Evolutionary conservation across 2,888 invertebrate genomes (phyloP).

Genomic region (Tyria jacobaeae): DNA sequence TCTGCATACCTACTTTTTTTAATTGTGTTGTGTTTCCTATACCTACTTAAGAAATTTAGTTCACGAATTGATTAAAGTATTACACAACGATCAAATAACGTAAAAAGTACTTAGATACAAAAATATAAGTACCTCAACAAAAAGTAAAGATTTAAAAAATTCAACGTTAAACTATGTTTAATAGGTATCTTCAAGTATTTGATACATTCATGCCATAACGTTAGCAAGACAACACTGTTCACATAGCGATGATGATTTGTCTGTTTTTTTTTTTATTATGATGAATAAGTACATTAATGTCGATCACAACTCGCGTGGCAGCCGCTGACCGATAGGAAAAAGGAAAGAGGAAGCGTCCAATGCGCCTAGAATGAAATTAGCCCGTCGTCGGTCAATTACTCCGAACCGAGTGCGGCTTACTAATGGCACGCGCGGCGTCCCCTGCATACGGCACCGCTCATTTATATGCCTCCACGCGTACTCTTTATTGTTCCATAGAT

Average conservation of each 20-base stretch:
- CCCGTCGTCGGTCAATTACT: slow-evolving; percentile 85
- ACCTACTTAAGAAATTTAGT: too few species aligned
- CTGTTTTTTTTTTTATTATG: slow-evolving; percentile 28
- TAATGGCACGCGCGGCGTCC: slow-evolving; percentile 79
- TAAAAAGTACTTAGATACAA: too few species aligned
- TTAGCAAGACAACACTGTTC: not conserved
- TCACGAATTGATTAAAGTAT: too few species aligned
- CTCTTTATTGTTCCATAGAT: slow-evolving; percentile 86
- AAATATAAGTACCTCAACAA: too few species aligned
- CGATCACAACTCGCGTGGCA: slow-evolving; percentile 65
- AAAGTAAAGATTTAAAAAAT: too few species aligned
- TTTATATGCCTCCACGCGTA: slow-evolving; percentile 79
- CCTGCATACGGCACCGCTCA: slow-evolving; percentile 81
- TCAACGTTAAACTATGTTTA: too few species aligned
- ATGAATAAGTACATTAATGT: slow-evolving; percentile 53
- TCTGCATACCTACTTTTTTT: too few species aligned
- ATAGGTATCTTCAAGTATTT: too few species aligned
- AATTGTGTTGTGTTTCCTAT: too few species aligned
- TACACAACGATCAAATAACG: too few species aligned
- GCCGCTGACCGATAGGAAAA: slow-evolving; percentile 85
- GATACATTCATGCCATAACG: not conserved
- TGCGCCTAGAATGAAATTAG: slow-evolving; percentile 85
- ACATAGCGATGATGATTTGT: slow-evolving; percentile 12
- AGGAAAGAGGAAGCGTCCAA: slow-evolving; percentile 85
- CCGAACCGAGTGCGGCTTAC: slow-evolving; percentile 78